These are phyloP conservation scores for Amphiprion percula DNA, from an alignment of 2,113 vertebrate genomes.

Conservation along the genomic window DNA sequence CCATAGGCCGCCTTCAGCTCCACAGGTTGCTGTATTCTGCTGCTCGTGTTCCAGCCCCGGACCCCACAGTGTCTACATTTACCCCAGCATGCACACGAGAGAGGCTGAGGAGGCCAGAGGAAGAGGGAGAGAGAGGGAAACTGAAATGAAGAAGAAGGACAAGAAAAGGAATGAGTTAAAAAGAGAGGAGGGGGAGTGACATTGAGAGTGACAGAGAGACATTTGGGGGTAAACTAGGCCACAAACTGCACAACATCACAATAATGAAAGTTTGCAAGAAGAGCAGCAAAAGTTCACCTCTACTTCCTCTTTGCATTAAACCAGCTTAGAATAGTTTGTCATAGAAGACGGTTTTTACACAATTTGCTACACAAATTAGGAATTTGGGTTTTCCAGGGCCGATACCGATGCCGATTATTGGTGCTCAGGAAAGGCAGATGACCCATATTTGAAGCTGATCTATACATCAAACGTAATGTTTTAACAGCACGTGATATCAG, in stretches of 20 bases:
- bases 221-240: slow-evolving; percentile 23
- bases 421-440: no score
- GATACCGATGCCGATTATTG: no score
- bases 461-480: no score
- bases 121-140: slow-evolving; percentile 8
- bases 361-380: no score
- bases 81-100: slow-evolving; percentile 72
- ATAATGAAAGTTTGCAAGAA: background rate
- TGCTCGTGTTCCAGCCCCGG: slow-evolving; percentile 33
- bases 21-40: slow-evolving; percentile 32
- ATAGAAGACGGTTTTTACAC: no score
- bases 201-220: slow-evolving; percentile 1
- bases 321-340: no score
- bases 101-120: slow-evolving; percentile 33
- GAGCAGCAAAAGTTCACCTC: background rate
- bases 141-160: slow-evolving; percentile 10
- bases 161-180: background rate
- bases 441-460: no score
- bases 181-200: slow-evolving; percentile 35
- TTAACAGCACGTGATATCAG: no score
- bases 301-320: no score
- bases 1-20: slow-evolving; percentile 10
- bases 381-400: no score
- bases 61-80: slow-evolving; percentile 60
- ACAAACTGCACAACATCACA: slow-evolving; percentile 11